Conservation (phyloP, 2,888 invertebrate genomes). For the Limenitis camilla region DNA sequence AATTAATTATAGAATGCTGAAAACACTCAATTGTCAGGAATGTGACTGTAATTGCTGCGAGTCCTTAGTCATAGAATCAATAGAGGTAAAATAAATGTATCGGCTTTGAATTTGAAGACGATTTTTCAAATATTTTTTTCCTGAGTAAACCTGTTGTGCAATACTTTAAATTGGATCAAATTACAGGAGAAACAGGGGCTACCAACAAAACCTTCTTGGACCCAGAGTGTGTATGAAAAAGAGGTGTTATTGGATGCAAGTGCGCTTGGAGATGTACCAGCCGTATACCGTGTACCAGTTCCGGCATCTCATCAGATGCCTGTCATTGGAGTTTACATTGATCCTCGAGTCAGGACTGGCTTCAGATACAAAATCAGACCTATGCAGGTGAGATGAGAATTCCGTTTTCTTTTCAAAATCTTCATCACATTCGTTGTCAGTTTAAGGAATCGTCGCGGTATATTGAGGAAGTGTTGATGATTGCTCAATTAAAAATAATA, state of each 20-base stretch:
- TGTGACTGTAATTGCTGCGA: conserved; percentile 21
- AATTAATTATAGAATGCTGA: conserved; percentile 18
- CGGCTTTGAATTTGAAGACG: neutral
- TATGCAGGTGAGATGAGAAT: conserved; percentile 71
- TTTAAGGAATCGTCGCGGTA: conserved; percentile 47
- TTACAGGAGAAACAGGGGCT: conserved; percentile 54
- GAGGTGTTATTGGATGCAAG: conserved; percentile 74
- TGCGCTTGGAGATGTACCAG: conserved; percentile 78
- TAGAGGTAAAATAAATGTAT: conserved; percentile 14
- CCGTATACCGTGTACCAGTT: conserved; percentile 76
- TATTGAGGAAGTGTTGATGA: conserved; percentile 54
- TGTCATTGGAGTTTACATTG: conserved; percentile 82
- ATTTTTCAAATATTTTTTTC: neutral
- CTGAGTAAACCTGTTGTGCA: conserved; percentile 1
- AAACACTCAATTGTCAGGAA: conserved; percentile 20
- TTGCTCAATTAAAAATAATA: conserved; percentile 39
- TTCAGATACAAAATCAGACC: conserved; percentile 83
- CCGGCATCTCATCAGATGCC: conserved; percentile 78
- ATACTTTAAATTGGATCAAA: no score
- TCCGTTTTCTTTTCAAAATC: conserved; percentile 30
- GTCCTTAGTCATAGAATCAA: conserved; percentile 12
- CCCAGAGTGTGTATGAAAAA: conserved; percentile 40
- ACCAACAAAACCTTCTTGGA: conserved; percentile 47
- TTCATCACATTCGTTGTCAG: conserved; percentile 37
- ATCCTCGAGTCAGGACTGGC: conserved; percentile 81